Base-by-base conservation (phyloP, 2,797 vertebrate species). In the Moxostoma hubbsi region DNA sequence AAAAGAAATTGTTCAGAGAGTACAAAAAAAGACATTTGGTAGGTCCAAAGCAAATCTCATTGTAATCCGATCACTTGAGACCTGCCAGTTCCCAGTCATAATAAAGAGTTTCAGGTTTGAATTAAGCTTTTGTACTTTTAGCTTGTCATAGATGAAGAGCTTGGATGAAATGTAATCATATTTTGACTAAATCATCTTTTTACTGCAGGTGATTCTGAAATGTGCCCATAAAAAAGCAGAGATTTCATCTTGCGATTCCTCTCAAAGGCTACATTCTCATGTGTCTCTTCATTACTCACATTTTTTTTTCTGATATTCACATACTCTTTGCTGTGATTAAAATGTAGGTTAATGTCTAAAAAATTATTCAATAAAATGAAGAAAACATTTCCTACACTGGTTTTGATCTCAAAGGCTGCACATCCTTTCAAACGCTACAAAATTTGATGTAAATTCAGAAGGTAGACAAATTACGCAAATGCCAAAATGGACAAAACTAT, bases 101-200 rank as follows among this genome's bases (percentile, higher is more conserved):
- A 79, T 79, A 9, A 63, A 78, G 50, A 55, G 70, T 78, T 50
- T 54, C 15, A 62, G 15, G 11, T 63, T 78, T 71, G 55, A 78
- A 78, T 78, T 55, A 71, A 78, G 76, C 50, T 63, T 63, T 18
- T 78, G 36, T 11, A 71, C n/a, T 77, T 61, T 53, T 61, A 50
- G 46, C 63, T 66, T 77, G 46, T 68, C 9, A 10, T 43, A 71
- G 57, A 77, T 69, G 10, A 7, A 9, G 0, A 55, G 49, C n/a
- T 45, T 61, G 66, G 16, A 43, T 75, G 12, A 62, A 69, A 45
- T 50, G 1, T 46, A 59, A 16, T 15, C 8, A 51, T 5, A 57
- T 49, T 66, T 66, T 58, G 45, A 49, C 53, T 16, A 54, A 49
- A 57, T 8, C 43, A 16, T 75, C 6, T 53, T 36, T 49, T 49